phyloP scores from a whole-genome alignment of 2,888 invertebrate species.

The Zhuqinia jingwanae region DNA sequence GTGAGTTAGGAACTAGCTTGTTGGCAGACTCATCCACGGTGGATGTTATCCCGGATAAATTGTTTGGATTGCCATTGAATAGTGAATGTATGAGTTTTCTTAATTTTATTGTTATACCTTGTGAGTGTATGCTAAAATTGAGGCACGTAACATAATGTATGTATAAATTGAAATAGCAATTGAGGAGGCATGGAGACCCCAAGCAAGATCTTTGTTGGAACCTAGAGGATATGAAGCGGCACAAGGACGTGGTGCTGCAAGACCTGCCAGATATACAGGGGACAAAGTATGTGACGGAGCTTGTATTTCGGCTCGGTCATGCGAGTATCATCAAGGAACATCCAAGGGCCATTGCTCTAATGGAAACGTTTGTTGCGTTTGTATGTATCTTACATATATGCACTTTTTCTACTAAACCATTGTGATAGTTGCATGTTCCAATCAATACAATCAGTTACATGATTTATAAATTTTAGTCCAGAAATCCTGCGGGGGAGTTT shows the following conservation, averaged over 20 bases:
- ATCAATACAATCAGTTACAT: no score
- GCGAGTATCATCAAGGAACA: conserved; percentile 74
- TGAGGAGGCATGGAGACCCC: conserved; percentile 22
- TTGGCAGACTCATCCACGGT: background rate
- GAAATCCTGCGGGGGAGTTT: conserved; percentile 80
- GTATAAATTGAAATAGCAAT: background rate
- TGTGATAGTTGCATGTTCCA: no score
- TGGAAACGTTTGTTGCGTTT: conserved; percentile 77
- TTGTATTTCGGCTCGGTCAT: conserved; percentile 74
- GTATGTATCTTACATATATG: conserved; percentile 62
- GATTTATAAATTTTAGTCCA: conserved; percentile 80
- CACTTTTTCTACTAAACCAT: no score
- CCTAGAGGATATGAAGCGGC: conserved; percentile 26
- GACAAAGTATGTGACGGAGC: conserved; percentile 75
- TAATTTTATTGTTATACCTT: background rate
- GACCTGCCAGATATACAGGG: conserved; percentile 44
- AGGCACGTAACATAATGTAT: no score
- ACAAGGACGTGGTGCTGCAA: conserved; percentile 14
- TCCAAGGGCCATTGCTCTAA: conserved; percentile 72
- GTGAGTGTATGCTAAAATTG: background rate
- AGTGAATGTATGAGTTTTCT: background rate
- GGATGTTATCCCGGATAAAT: conserved; percentile 34
- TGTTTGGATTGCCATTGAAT: conserved; percentile 48
- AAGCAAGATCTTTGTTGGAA: conserved; percentile 37
- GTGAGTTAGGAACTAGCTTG: background rate